These are phyloP conservation scores for Hybos culiciformis DNA, from an alignment of 2,888 invertebrate genomes.

Conservation along the genomic window DNA sequence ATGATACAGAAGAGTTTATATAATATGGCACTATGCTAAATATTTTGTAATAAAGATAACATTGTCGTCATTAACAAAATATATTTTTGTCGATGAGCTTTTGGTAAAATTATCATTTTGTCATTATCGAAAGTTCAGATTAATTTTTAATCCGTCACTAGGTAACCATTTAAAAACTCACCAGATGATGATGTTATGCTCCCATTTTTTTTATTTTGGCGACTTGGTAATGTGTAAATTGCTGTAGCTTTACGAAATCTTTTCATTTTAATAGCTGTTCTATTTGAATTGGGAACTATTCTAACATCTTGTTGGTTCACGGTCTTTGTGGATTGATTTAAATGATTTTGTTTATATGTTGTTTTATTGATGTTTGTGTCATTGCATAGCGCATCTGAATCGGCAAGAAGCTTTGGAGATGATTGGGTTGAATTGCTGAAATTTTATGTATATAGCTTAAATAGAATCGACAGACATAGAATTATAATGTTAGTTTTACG, in stretches of 20 bases:
- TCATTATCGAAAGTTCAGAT: too few relatives aligned
- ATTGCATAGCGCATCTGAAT: background rate
- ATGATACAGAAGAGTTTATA: too few relatives aligned
- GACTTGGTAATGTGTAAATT: slow-evolving; percentile 30
- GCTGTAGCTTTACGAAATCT: slow-evolving; percentile 28
- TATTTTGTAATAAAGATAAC: too few relatives aligned
- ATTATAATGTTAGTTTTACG: too few relatives aligned
- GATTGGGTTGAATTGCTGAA: background rate
- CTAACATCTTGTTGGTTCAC: too few relatives aligned
- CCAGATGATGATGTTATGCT: slow-evolving; percentile 19
- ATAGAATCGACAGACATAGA: too few relatives aligned
- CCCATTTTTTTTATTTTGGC: slow-evolving; percentile 20
- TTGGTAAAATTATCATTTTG: slow-evolving; percentile 1
- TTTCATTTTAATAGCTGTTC: slow-evolving; percentile 21
- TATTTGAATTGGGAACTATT: too few relatives aligned
- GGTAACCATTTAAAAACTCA: slow-evolving; percentile 11
- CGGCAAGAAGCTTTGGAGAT: background rate
- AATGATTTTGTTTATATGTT: too few relatives aligned
- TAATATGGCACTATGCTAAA: too few relatives aligned
- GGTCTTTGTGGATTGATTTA: too few relatives aligned
- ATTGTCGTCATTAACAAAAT: background rate
- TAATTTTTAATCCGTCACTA: too few relatives aligned
- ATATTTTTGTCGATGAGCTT: slow-evolving; percentile 7
- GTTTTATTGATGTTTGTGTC: background rate
- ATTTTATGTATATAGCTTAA: too few relatives aligned